These are phyloP conservation scores for Cataglyphis hispanica DNA, from an alignment of 1,140 invertebrate genomes.

Conservation along the genomic window DNA sequence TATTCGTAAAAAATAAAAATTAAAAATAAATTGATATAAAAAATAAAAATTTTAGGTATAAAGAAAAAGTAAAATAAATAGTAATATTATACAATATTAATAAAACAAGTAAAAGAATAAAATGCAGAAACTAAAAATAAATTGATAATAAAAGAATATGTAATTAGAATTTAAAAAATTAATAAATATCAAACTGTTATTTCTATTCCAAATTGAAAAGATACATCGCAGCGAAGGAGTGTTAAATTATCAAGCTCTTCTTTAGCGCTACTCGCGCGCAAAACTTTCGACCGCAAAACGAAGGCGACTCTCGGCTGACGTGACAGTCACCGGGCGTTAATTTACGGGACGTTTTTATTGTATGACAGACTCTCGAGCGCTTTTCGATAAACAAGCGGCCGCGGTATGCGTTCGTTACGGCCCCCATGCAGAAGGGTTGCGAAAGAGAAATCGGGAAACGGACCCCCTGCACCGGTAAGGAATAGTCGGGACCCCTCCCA, in stretches of 20 bases:
- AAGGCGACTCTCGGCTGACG: constrained; percentile 26
- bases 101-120: too few species aligned
- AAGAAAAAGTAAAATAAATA: not conserved
- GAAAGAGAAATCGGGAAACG: constrained; percentile 78
- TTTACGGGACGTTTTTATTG: constrained; percentile 62
- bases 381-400: constrained; percentile 47
- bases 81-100: not conserved
- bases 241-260: constrained; percentile 41
- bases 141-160: too few species aligned
- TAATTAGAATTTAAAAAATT: not conserved
- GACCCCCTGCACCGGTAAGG: constrained; percentile 68
- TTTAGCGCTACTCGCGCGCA: constrained; percentile 25
- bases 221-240: not conserved
- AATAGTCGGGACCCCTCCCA: constrained; percentile 76
- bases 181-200: constrained; percentile 30
- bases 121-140: not conserved
- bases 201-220: constrained; percentile 15
- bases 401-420: constrained; percentile 21
- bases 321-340: constrained; percentile 40
- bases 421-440: constrained; percentile 68
- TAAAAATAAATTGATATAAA: too few species aligned
- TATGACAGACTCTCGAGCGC: constrained; percentile 28
- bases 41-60: not conserved
- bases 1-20: not conserved
- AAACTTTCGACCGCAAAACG: constrained; percentile 43